A percentile compares a stretch with the other conserved stretches of the same genome.
phyloP scores from a whole-genome alignment of 2,797 vertebrate genomes.

The Limnodromus scolopaceus region DNA sequence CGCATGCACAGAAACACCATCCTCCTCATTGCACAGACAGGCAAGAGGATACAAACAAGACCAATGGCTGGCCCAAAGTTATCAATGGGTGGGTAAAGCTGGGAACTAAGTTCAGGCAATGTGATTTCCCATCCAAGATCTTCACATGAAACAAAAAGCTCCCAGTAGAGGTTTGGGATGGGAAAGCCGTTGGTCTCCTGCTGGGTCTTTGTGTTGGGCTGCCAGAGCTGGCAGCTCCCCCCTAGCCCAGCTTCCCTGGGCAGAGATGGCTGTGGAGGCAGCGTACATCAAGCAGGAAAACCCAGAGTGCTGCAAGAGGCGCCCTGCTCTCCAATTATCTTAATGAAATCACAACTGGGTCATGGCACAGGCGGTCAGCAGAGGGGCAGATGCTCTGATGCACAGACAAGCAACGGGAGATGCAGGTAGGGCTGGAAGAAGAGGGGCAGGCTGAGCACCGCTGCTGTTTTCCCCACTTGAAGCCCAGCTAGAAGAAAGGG shows the following conservation, averaged over 20 bases:
- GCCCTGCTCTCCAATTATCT: constrained; percentile 2
- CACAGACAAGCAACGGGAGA: not conserved
- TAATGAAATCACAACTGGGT: constrained; percentile 21
- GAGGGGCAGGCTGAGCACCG: not conserved
- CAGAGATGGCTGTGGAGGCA: not conserved
- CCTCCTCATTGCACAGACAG: not conserved
- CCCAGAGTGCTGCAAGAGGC: not conserved
- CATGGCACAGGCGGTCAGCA: not conserved
- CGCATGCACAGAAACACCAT: not conserved
- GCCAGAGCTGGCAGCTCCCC: not conserved
- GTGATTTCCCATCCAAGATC: not conserved
- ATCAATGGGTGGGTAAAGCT: not conserved
- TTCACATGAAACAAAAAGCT: not conserved
- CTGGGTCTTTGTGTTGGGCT: not conserved
- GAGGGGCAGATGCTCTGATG: not conserved
- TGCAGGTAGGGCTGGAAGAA: not conserved
- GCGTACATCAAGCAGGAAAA: not conserved
- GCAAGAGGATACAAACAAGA: not conserved
- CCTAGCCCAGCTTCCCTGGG: not conserved
- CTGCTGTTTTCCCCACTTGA: not conserved
- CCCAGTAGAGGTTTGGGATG: not conserved
- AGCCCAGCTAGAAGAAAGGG: not conserved
- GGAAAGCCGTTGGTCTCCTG: not conserved
- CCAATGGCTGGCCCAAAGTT: not conserved
- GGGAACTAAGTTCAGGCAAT: not conserved